These are phyloP conservation scores for Vulpes vulpes DNA, from an alignment of 2,113 vertebrate genomes.

Conservation along the genomic window DNA sequence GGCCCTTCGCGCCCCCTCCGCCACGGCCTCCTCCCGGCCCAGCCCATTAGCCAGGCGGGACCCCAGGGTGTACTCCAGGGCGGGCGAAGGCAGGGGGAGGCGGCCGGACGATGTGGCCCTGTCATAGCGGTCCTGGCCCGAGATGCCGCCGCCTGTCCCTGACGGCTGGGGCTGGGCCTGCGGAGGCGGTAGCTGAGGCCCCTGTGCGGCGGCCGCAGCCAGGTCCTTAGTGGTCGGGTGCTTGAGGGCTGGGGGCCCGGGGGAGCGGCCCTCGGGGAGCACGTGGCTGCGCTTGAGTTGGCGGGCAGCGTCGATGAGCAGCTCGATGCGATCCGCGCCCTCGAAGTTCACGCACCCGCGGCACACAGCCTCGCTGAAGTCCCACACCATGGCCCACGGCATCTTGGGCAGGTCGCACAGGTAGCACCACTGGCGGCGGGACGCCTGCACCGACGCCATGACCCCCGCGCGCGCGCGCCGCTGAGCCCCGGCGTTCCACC, in stretches of 20 bases:
- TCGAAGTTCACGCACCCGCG: slow-evolving; percentile 97
- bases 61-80: slow-evolving; percentile 87
- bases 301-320: slow-evolving; percentile 93
- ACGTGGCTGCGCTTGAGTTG: slow-evolving; percentile 93
- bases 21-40: slow-evolving; percentile 88
- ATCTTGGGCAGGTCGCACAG: slow-evolving; percentile 96
- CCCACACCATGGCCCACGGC: slow-evolving; percentile 97
- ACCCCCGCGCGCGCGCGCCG: slow-evolving; percentile 79
- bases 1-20: slow-evolving; percentile 90
- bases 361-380: slow-evolving; percentile 95
- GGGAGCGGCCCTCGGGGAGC: slow-evolving; percentile 93
- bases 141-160: slow-evolving; percentile 52
- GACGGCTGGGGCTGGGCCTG: slow-evolving; percentile 74
- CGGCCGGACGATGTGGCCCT: slow-evolving; percentile 78
- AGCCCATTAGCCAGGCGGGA: slow-evolving; percentile 91
- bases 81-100: slow-evolving; percentile 73
- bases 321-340: slow-evolving; percentile 93
- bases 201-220: slow-evolving; percentile 52
- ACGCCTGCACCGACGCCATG: slow-evolving; percentile 91
- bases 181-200: slow-evolving; percentile 72
- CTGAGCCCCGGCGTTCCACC: slow-evolving; percentile 48
- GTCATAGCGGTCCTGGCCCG: slow-evolving; percentile 77
- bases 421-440: slow-evolving; percentile 95
- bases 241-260: slow-evolving; percentile 92
- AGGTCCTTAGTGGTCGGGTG: slow-evolving; percentile 82